These are phyloP conservation scores for Tenthredo notha DNA, from an alignment of 2,888 invertebrate genomes.

Conservation along the genomic window DNA sequence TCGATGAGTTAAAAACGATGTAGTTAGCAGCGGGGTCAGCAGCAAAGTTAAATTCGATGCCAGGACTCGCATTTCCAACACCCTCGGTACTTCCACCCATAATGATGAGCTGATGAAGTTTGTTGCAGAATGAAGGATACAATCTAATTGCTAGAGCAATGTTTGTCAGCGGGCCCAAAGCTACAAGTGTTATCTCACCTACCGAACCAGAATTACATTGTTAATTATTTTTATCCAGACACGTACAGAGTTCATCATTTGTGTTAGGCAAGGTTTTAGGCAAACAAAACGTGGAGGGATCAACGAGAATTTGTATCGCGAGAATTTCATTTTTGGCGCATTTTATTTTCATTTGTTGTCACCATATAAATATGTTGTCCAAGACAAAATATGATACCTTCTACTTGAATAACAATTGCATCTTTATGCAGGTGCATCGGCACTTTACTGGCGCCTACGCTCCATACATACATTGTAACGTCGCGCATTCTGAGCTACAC, in stretches of 20 bases:
- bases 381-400: not conserved
- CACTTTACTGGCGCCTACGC: not conserved
- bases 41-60: slow-evolving; percentile 82
- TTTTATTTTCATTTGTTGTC: not conserved
- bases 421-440: not conserved
- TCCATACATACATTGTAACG: not conserved
- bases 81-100: slow-evolving; percentile 75
- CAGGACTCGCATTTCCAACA: slow-evolving; percentile 72
- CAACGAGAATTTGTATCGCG: no score
- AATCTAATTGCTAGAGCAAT: slow-evolving; percentile 80
- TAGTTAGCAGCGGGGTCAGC: slow-evolving; percentile 82
- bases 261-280: not conserved
- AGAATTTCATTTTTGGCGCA: not conserved
- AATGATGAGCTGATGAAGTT: slow-evolving; percentile 70
- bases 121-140: slow-evolving; percentile 69
- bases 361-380: no score
- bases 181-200: slow-evolving; percentile 75
- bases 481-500: not conserved
- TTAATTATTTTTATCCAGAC: not conserved
- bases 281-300: no score
- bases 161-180: slow-evolving; percentile 81
- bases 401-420: not conserved
- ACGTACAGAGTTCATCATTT: not conserved
- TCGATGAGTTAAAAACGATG: slow-evolving; percentile 78
- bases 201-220: not conserved